phyloP scores from a whole-genome alignment of 2,113 vertebrate genomes.

The Choloepus hoffmanni region DNA sequence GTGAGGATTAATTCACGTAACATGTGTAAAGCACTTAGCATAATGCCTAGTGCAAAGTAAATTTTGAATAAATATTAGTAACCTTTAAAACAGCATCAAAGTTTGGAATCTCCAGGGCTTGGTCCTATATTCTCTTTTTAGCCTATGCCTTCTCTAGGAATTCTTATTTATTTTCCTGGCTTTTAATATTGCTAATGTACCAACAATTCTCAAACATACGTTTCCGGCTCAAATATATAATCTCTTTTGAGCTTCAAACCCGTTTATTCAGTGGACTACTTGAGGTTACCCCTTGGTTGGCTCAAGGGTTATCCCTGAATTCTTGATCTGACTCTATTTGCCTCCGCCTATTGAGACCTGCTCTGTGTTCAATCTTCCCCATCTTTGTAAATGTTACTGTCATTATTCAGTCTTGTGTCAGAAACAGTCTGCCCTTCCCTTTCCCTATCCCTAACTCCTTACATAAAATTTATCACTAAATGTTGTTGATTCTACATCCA shows the following conservation, averaged over 20 bases:
- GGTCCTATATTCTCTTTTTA: background rate
- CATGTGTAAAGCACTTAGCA: background rate
- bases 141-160: background rate
- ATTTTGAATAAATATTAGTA: constrained; percentile 23
- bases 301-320: background rate
- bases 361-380: background rate
- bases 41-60: background rate
- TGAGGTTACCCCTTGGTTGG: background rate
- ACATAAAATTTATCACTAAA: background rate
- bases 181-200: background rate
- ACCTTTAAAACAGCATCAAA: constrained; percentile 1
- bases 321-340: background rate
- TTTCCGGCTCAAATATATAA: background rate
- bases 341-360: background rate
- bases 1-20: constrained; percentile 12
- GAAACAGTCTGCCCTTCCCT: background rate
- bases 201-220: background rate
- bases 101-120: background rate
- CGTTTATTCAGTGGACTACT: background rate
- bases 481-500: background rate
- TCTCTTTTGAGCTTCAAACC: background rate
- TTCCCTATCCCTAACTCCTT: background rate
- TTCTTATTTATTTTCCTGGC: constrained; percentile 3
- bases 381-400: background rate
- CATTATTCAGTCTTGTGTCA: background rate